Percentiles rank a stretch among this genome's conserved stretches.
Evolutionary conservation across 2,113 vertebrate genomes (phyloP).

Genomic region (Origma solitaria): DNA sequence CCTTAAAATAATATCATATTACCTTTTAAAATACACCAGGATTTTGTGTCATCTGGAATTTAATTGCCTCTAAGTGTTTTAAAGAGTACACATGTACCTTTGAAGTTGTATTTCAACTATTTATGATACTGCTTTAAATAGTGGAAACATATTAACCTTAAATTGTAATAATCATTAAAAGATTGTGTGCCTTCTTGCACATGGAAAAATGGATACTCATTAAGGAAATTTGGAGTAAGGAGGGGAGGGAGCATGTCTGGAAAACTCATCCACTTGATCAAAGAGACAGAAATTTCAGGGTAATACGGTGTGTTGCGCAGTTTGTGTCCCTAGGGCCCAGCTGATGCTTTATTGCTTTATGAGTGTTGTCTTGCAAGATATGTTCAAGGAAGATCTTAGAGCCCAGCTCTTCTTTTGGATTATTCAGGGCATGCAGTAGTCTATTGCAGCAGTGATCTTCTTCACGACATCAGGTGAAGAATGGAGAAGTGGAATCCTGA

Average conservation of each 20-base stretch:
- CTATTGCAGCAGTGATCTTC: not conserved
- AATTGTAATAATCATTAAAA: not conserved
- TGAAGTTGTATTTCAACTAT: not conserved
- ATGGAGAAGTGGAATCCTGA: not conserved
- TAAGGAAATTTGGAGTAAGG: not conserved
- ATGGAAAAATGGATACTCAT: not conserved
- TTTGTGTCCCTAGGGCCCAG: not conserved
- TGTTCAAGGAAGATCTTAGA: not conserved
- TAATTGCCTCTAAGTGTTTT: not conserved
- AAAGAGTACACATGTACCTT: not conserved
- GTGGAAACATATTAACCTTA: not conserved
- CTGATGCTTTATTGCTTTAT: not conserved
- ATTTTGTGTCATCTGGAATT: not conserved
- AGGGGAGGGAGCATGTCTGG: not conserved
- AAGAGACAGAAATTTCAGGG: not conserved
- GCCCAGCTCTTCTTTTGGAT: not conserved
- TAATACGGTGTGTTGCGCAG: accelerated
- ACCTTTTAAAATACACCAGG: not conserved
- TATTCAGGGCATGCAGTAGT: not conserved
- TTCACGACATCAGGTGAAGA: not conserved
- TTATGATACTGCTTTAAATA: not conserved
- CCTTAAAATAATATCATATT: not conserved
- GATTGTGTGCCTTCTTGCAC: not conserved
- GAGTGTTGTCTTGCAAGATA: not conserved
- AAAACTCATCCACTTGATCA: not conserved